Conservation (phyloP, 2,888 invertebrate species). For the Carcina quercana region DNA sequence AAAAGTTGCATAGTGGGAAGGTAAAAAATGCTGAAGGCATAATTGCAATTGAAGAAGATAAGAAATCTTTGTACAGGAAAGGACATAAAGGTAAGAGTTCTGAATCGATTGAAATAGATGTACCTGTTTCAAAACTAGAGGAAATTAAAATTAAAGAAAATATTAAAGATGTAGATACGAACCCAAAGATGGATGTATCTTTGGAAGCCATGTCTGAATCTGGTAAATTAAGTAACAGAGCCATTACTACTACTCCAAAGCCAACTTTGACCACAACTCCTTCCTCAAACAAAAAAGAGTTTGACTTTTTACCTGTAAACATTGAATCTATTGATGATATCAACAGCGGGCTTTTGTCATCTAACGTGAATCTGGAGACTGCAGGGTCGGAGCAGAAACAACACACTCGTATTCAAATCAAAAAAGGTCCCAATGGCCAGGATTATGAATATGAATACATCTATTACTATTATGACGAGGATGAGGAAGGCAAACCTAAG, state of each 20-base stretch:
- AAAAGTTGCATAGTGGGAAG: constrained; percentile 52
- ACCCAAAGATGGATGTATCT: constrained; percentile 57
- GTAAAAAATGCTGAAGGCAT: constrained; percentile 59
- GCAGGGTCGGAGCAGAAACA: constrained; percentile 81
- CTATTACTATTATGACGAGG: constrained; percentile 92
- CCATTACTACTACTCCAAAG: constrained; percentile 69
- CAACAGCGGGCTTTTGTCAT: constrained; percentile 60
- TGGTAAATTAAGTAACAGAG: constrained; percentile 50
- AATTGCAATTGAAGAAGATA: constrained; percentile 64
- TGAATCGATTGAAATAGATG: constrained; percentile 61
- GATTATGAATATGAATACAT: constrained; percentile 95
- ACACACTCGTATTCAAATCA: constrained; percentile 85
- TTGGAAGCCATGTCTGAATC: constrained; percentile 66
- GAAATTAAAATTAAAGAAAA: constrained; percentile 67
- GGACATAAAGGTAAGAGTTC: constrained; percentile 50
- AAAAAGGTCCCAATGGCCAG: constrained; percentile 91
- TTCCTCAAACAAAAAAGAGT: constrained; percentile 43
- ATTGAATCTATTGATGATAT: constrained; percentile 68
- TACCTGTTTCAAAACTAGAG: constrained; percentile 63
- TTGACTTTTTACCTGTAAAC: constrained; percentile 64
- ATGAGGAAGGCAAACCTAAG: constrained; percentile 68
- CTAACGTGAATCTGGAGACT: constrained; percentile 72
- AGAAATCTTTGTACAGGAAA: constrained; percentile 48
- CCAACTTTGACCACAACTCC: constrained; percentile 72
- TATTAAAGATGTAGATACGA: constrained; percentile 58